phyloP scores from a whole-genome alignment of 2,888 invertebrate species.

The Agapostemon virescens region DNA sequence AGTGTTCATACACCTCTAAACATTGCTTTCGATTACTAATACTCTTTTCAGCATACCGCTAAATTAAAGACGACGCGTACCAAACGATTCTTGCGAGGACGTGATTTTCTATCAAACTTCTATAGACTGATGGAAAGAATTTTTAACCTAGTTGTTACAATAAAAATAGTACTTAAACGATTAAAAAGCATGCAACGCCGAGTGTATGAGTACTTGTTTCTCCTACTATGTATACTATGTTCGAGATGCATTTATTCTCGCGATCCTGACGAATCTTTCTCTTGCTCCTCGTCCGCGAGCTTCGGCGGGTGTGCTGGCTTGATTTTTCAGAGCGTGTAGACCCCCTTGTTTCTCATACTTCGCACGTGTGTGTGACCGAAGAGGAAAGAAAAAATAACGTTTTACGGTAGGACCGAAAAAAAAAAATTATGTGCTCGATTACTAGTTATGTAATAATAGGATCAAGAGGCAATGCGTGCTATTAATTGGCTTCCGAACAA shows the following conservation, averaged over 20 bases:
- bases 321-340: slow-evolving; percentile 59
- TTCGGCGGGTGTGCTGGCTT: slow-evolving; percentile 53
- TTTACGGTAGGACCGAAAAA: slow-evolving; percentile 62
- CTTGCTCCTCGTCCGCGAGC: background rate
- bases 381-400: slow-evolving; percentile 38
- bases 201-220: slow-evolving; percentile 15
- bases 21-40: slow-evolving; percentile 3
- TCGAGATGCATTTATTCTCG: slow-evolving; percentile 53
- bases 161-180: slow-evolving; percentile 1
- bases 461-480: slow-evolving; percentile 64
- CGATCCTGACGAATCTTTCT: slow-evolving; percentile 17
- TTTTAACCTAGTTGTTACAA: slow-evolving; percentile 2
- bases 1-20: slow-evolving; percentile 8
- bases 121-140: slow-evolving; percentile 8
- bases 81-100: background rate
- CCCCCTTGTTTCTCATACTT: slow-evolving; percentile 61
- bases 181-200: background rate
- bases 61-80: background rate
- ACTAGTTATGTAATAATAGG: slow-evolving; percentile 66
- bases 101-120: slow-evolving; percentile 10
- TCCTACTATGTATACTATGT: slow-evolving; percentile 23
- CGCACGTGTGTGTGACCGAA: slow-evolving; percentile 65
- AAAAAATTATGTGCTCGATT: slow-evolving; percentile 60
- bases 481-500: slow-evolving; percentile 64
- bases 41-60: slow-evolving; percentile 3